A percentile compares a stretch with the other conserved stretches of the same genome.
Evolutionary conservation across 1,140 invertebrate genomes (phyloP).

Genomic region (Zophobas atratus): DNA sequence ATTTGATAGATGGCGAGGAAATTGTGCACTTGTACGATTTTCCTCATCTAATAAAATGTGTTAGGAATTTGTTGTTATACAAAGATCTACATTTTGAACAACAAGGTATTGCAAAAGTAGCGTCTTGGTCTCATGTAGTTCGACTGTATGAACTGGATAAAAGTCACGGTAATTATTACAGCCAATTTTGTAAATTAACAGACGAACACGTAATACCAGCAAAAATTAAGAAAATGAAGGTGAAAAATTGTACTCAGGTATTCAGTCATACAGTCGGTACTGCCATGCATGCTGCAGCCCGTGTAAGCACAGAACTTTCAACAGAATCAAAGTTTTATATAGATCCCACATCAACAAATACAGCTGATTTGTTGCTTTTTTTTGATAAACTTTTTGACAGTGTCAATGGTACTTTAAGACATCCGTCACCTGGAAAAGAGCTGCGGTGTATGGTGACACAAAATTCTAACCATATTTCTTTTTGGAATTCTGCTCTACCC

Average conservation of each 20-base stretch:
- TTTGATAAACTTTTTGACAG: constrained; percentile 48
- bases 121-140: constrained; percentile 44
- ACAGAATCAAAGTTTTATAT: constrained; percentile 21
- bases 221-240: constrained; percentile 54
- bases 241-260: constrained; percentile 50
- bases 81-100: constrained; percentile 47
- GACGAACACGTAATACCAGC: constrained; percentile 45
- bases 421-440: background rate
- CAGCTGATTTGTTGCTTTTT: constrained; percentile 51
- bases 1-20: constrained; percentile 46
- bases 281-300: constrained; percentile 1
- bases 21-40: constrained; percentile 50
- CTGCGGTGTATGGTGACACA: background rate
- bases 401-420: background rate
- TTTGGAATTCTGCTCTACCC: background rate
- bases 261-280: constrained; percentile 41
- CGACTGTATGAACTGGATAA: constrained; percentile 41
- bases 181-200: constrained; percentile 38
- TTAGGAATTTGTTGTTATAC: constrained; percentile 49
- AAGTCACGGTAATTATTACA: background rate
- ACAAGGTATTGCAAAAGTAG: constrained; percentile 10
- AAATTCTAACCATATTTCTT: background rate
- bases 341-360: constrained; percentile 42
- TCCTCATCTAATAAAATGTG: constrained; percentile 52
- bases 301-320: constrained; percentile 19